A percentile compares a stretch with the other conserved stretches of the same genome.
These are phyloP conservation scores for Ceriagrion tenellum DNA, from an alignment of 2,888 invertebrate genomes.

Conservation along the genomic window DNA sequence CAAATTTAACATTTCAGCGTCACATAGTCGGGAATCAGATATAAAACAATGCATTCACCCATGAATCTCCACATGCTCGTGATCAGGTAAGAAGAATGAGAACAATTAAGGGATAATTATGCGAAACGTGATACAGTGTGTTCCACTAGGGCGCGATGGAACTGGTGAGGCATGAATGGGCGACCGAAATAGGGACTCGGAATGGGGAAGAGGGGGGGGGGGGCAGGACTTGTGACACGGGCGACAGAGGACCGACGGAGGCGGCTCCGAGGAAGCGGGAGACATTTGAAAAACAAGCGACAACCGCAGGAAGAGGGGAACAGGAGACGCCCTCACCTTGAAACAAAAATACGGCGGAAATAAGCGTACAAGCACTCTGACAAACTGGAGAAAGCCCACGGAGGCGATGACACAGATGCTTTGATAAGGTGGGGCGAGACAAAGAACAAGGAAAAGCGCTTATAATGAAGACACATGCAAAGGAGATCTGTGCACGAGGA, in stretches of 20 bases:
- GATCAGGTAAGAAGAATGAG: neutral
- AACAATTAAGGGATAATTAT: neutral
- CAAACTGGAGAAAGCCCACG: slow-evolving; percentile 31
- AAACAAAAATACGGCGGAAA: slow-evolving; percentile 27
- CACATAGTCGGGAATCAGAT: neutral
- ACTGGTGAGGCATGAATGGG: neutral
- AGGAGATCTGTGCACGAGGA: neutral
- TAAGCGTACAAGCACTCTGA: neutral
- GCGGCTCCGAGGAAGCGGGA: neutral
- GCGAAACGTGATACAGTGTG: neutral
- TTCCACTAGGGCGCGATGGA: neutral
- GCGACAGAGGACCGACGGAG: neutral
- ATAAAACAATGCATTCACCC: neutral
- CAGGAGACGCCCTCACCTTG: slow-evolving; percentile 11
- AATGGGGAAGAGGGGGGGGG: too few species aligned
- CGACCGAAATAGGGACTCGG: neutral
- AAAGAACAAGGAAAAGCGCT: slow-evolving; percentile 34
- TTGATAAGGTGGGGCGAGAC: neutral
- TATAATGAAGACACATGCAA: slow-evolving; percentile 32
- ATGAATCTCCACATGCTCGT: neutral
- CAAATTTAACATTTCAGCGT: neutral
- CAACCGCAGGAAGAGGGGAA: slow-evolving; percentile 4
- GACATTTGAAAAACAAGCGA: neutral
- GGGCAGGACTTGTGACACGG: neutral
- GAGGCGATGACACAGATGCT: slow-evolving; percentile 36